A percentile compares a stretch with the other conserved stretches of the same genome.
phyloP scores from a whole-genome alignment of 2,113 vertebrate genomes.

The Rhodinocichla rosea region DNA sequence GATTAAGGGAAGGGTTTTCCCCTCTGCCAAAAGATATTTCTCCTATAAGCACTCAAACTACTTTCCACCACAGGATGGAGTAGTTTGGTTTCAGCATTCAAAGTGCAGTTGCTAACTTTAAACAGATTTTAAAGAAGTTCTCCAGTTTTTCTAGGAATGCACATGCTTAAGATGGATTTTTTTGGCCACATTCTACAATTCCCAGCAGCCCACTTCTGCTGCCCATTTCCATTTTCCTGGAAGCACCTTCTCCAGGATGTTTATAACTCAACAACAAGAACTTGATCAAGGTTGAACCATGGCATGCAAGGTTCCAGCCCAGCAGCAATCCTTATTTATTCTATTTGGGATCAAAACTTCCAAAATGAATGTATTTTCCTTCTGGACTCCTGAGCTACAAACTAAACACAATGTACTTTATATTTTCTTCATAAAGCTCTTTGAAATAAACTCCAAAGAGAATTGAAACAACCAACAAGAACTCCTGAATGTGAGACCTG shows the following conservation, averaged over 20 bases:
- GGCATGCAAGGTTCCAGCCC: background rate
- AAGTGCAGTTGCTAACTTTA: background rate
- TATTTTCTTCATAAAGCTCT: background rate
- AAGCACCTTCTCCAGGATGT: background rate
- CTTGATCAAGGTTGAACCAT: background rate
- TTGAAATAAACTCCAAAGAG: background rate
- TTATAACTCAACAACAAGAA: background rate
- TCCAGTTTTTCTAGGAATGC: background rate
- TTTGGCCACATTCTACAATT: background rate
- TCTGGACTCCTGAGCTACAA: background rate
- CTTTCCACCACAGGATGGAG: background rate
- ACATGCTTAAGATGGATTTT: background rate
- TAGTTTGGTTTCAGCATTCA: background rate
- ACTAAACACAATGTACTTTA: background rate
- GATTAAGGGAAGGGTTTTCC: background rate
- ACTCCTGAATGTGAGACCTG: background rate
- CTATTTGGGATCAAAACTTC: background rate
- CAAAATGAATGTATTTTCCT: background rate
- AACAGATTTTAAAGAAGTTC: background rate
- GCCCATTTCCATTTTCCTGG: background rate
- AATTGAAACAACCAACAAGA: background rate
- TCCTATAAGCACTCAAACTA: background rate
- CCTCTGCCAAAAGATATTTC: background rate
- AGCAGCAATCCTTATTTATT: background rate
- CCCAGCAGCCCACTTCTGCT: background rate